These are phyloP conservation scores for Epinotia bilunana DNA, from an alignment of 2,888 invertebrate species.

Conservation along the genomic window DNA sequence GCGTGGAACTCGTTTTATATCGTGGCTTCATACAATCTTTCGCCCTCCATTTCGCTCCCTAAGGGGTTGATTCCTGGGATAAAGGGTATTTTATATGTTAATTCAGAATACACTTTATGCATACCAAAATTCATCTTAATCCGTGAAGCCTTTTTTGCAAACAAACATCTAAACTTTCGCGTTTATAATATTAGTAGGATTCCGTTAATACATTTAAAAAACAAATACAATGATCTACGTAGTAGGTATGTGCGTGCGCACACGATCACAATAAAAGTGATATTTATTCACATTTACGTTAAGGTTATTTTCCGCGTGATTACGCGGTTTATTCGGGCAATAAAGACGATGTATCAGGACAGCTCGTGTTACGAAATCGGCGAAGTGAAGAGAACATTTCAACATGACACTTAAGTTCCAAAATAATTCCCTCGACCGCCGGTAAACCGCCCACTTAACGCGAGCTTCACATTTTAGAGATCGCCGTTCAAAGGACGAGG, in stretches of 20 bases:
- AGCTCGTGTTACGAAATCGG: slow-evolving; percentile 64
- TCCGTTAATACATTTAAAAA: too few species aligned
- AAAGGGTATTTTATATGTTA: too few species aligned
- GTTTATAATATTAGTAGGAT: too few species aligned
- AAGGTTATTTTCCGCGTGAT: slow-evolving; percentile 38
- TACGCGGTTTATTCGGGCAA: slow-evolving; percentile 40
- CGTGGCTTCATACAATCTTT: too few species aligned
- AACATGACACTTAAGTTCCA: slow-evolving; percentile 72
- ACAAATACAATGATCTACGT: neutral
- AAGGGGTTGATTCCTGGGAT: too few species aligned
- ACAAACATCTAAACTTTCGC: too few species aligned
- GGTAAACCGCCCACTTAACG: slow-evolving; percentile 75
- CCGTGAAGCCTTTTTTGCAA: too few species aligned
- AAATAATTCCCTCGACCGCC: slow-evolving; percentile 68
- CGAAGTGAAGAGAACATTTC: slow-evolving; percentile 64
- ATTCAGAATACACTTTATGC: too few species aligned
- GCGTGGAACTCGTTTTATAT: too few species aligned
- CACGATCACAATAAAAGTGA: slow-evolving; percentile 17
- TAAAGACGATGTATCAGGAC: slow-evolving; percentile 50
- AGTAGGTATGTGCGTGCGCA: neutral
- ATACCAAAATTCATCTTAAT: too few species aligned
- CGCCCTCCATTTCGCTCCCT: too few species aligned
- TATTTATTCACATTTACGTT: slow-evolving; percentile 27
- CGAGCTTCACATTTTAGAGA: slow-evolving; percentile 55
- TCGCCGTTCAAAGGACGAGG: slow-evolving; percentile 42